Percentiles rank a stretch among this genome's conserved stretches.
Conservation (phyloP, 2,888 invertebrate genomes). For the Heteromyza rotundicornis region DNA sequence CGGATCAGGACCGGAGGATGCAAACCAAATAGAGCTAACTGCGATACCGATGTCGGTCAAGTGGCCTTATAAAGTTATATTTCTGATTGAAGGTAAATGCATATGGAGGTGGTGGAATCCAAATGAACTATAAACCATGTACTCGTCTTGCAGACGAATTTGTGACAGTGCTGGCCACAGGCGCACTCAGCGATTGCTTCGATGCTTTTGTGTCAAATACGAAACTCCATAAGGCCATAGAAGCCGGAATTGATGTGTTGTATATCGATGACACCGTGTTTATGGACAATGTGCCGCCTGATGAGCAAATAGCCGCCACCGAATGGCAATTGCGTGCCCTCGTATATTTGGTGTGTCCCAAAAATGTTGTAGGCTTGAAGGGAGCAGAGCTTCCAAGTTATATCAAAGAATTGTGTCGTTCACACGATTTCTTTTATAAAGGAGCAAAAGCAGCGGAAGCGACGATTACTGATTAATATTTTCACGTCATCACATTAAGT, state of each 20-base stretch:
- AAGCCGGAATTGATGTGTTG: constrained; percentile 31
- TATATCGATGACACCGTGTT: constrained; percentile 33
- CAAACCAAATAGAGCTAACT: constrained; percentile 19
- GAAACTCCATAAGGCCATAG: constrained; percentile 22
- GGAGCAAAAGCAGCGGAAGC: too few relatives aligned
- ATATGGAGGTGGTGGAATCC: too few relatives aligned
- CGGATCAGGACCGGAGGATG: too few relatives aligned
- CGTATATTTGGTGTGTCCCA: constrained; percentile 29
- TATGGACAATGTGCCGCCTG: neutral
- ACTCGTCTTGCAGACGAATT: constrained; percentile 22
- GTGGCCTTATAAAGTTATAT: neutral
- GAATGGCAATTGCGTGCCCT: constrained; percentile 28
- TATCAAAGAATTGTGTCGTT: too few relatives aligned
- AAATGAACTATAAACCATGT: too few relatives aligned
- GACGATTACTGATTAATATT: too few relatives aligned
- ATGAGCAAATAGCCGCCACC: constrained; percentile 10
- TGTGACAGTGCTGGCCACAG: constrained; percentile 20
- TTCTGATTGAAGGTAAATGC: neutral
- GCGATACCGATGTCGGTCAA: constrained; percentile 11
- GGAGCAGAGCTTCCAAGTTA: too few relatives aligned
- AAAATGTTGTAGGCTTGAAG: constrained; percentile 20
- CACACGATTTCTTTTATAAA: too few relatives aligned
- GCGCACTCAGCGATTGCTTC: constrained; percentile 20
- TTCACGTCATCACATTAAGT: too few relatives aligned
- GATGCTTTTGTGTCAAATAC: constrained; percentile 23